A percentile compares a stretch with the other conserved stretches of the same genome.
Evolutionary conservation across 2,113 vertebrate species (phyloP).

Genomic region (Tauraco erythrolophus): DNA sequence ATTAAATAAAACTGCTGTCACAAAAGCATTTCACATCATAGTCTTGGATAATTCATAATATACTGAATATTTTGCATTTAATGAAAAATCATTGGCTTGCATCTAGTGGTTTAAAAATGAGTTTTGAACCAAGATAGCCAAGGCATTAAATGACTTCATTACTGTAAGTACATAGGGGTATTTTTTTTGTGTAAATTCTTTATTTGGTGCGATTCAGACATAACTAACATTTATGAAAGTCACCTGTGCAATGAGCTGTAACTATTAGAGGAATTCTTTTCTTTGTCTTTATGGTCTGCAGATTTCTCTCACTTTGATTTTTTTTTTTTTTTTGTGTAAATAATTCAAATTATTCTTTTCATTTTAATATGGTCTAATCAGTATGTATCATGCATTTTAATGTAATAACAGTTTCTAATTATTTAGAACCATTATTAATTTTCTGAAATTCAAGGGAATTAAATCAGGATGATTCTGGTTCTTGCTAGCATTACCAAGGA

Average conservation of each 20-base stretch:
- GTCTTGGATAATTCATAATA: slow-evolving; percentile 47
- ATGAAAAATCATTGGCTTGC: slow-evolving; percentile 31
- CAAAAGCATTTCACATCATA: slow-evolving; percentile 34
- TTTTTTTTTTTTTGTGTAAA: slow-evolving; percentile 30
- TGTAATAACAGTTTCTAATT: slow-evolving; percentile 63
- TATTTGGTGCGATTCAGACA: slow-evolving; percentile 31
- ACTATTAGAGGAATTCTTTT: slow-evolving; percentile 24
- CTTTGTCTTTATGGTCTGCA: slow-evolving; percentile 58
- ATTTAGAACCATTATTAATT: slow-evolving; percentile 24
- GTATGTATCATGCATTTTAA: slow-evolving; percentile 59
- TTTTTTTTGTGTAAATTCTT: neutral
- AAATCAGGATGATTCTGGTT: slow-evolving; percentile 10
- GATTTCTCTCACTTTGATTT: slow-evolving; percentile 22
- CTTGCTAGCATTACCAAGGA: neutral
- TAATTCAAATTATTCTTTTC: slow-evolving; percentile 54
- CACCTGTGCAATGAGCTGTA: slow-evolving; percentile 29
- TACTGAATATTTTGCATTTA: slow-evolving; percentile 39
- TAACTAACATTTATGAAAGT: slow-evolving; percentile 37
- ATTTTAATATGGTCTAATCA: slow-evolving; percentile 52
- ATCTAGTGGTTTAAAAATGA: slow-evolving; percentile 39
- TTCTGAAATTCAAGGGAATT: slow-evolving; percentile 29
- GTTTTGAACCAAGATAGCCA: slow-evolving; percentile 13
- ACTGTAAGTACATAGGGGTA: neutral
- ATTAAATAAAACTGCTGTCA: slow-evolving; percentile 24
- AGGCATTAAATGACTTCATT: slow-evolving; percentile 5